phyloP scores from a whole-genome alignment of 2,797 vertebrate genomes.

The Pangasius macronema region DNA sequence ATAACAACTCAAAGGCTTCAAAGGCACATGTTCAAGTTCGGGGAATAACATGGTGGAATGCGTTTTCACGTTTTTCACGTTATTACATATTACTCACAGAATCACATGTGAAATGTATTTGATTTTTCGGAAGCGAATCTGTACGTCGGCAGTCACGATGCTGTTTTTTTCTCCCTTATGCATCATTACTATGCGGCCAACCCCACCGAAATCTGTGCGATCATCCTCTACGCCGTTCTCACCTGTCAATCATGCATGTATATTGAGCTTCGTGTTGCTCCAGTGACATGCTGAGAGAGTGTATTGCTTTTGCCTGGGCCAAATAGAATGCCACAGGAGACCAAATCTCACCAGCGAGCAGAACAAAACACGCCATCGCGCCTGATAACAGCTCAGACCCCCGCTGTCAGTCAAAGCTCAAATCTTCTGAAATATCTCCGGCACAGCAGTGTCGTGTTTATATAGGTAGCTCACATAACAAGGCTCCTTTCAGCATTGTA shows the following conservation, averaged over 20 bases:
- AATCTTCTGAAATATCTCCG: conserved; percentile 46
- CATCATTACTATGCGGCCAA: conserved; percentile 16
- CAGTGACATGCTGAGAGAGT: conserved; percentile 9
- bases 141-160: neutral
- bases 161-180: neutral
- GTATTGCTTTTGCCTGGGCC: conserved; percentile 29
- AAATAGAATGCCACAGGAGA: conserved; percentile 43
- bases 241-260: conserved; percentile 46
- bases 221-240: neutral
- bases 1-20: neutral
- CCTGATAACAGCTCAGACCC: conserved; percentile 44
- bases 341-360: conserved; percentile 30
- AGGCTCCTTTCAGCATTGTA: neutral
- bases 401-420: conserved; percentile 42
- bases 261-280: conserved; percentile 17
- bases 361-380: conserved; percentile 42
- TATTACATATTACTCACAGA: neutral
- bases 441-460: conserved; percentile 24
- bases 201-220: conserved; percentile 14
- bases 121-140: neutral
- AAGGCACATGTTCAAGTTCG: neutral
- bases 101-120: neutral
- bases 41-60: neutral
- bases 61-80: neutral
- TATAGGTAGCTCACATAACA: conserved; percentile 16